Evolutionary conservation across 2,888 invertebrate genomes (phyloP).

Genomic region (Calephelis perditalis): DNA sequence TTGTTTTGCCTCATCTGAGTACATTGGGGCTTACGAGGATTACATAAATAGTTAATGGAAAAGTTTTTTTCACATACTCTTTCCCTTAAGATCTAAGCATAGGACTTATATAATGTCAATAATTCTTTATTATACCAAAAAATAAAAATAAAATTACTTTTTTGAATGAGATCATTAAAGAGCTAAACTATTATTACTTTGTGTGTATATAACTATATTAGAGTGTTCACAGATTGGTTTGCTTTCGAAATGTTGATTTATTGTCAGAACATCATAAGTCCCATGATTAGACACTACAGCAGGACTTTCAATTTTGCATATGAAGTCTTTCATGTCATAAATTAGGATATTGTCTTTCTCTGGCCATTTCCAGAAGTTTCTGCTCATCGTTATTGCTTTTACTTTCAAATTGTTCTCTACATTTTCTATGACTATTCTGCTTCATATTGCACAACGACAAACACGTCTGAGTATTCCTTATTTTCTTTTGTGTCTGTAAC

Average conservation of each 20-base stretch:
- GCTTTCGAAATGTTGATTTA: background rate
- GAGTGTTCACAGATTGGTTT: background rate
- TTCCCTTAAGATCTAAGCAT: background rate
- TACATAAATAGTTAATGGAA: too few species aligned
- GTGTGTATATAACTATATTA: background rate
- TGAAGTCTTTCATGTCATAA: background rate
- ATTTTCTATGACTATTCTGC: conserved; percentile 17
- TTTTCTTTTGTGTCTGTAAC: conserved; percentile 12
- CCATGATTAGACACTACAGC: background rate
- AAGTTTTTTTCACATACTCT: too few species aligned
- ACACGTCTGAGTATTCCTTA: conserved; percentile 12
- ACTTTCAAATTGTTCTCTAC: background rate
- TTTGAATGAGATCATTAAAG: too few species aligned
- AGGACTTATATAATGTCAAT: too few species aligned
- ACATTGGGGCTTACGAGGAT: too few species aligned
- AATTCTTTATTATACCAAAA: too few species aligned
- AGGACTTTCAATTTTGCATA: background rate
- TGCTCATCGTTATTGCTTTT: background rate
- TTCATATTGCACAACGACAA: conserved; percentile 17
- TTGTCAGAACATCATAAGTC: background rate
- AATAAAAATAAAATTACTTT: too few species aligned
- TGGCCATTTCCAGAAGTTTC: background rate
- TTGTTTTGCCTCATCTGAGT: too few species aligned
- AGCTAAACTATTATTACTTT: too few species aligned
- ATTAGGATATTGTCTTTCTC: background rate